A percentile compares a stretch with the other conserved stretches of the same genome.
phyloP scores from a whole-genome alignment of 2,797 vertebrate genomes.

The Chrysocyon brachyurus region DNA sequence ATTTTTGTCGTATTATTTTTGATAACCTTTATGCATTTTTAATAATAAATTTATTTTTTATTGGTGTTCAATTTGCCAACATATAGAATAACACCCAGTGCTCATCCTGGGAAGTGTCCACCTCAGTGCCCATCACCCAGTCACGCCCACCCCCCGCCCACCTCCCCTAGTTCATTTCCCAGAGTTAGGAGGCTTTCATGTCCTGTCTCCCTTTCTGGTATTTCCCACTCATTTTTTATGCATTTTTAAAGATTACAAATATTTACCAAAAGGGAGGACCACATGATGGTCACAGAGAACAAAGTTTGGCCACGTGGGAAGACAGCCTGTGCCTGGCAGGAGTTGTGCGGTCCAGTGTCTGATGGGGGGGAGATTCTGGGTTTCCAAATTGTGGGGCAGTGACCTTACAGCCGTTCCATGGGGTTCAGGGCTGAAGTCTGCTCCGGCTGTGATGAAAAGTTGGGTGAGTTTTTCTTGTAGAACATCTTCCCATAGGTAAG shows the following conservation, averaged over 20 bases:
- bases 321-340: not conserved
- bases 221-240: not conserved
- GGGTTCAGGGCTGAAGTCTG: not conserved
- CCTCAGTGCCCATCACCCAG: too few relatives aligned
- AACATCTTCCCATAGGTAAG: too few relatives aligned
- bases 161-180: too few relatives aligned
- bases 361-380: not conserved
- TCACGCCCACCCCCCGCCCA: too few relatives aligned
- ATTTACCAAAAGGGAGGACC: not conserved
- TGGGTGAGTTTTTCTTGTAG: not conserved
- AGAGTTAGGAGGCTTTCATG: too few relatives aligned
- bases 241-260: not conserved
- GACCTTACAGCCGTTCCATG: rapidly evolving
- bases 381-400: rapidly evolving
- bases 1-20: not conserved
- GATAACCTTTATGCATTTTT: not conserved
- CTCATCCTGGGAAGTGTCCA: too few relatives aligned
- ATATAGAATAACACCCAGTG: too few relatives aligned
- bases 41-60: not conserved
- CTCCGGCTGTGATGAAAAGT: not conserved
- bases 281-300: rapidly evolving
- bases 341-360: too few relatives aligned
- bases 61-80: too few relatives aligned
- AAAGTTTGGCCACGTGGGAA: not conserved
- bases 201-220: too few relatives aligned